Base-by-base conservation (phyloP, 2,888 invertebrate species). In the Heliconius charithonia region DNA sequence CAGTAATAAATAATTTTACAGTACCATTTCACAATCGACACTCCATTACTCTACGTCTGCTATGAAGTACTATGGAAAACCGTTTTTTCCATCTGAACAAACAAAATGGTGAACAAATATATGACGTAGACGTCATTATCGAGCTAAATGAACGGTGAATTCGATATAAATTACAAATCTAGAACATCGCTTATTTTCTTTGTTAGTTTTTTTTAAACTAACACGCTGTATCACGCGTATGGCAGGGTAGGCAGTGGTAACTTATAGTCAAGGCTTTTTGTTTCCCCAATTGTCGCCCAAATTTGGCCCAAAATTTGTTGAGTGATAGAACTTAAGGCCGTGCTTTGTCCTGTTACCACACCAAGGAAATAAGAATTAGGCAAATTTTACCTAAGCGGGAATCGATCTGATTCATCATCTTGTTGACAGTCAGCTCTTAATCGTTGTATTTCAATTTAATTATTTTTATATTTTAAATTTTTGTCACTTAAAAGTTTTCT, bases 81-180 rank as follows among this genome's bases (percentile, higher is more conserved):
- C 13, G 27, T 27, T 51, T 37, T 41, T 67, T 67, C 73, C 78
- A 78, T 75, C 77, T 82, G 79, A 81, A 56, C 74, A 82, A 82
- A 81, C 79, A 78, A 78, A 75, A 74, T 77, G 22, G 65, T 62
- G 9, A 74, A 75, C 78, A 79, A 81, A 80, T 73, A 81, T 65
- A 65, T 74, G 65, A 74, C 65, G 72, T 32, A 32, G 59, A 72
- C 56, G 59, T 41, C 69, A 69, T 69, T 69, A 69, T 25, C 69
- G 69, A 45, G 9, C 69, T 45, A 69, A 69, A 69, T 69, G 69
- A 25, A 69, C 69, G 45, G 25, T 69, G 16, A 16, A 41, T 69
- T 69, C n/a, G 41, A 69, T 41, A 41, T 41, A 41, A 37, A 69
- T 6, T 32, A 72, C 25, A 59, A 37, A 72, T 72, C 59, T 72